Evolutionary conservation across 2,888 invertebrate species (phyloP).

Genomic region (Aphrophora alni): DNA sequence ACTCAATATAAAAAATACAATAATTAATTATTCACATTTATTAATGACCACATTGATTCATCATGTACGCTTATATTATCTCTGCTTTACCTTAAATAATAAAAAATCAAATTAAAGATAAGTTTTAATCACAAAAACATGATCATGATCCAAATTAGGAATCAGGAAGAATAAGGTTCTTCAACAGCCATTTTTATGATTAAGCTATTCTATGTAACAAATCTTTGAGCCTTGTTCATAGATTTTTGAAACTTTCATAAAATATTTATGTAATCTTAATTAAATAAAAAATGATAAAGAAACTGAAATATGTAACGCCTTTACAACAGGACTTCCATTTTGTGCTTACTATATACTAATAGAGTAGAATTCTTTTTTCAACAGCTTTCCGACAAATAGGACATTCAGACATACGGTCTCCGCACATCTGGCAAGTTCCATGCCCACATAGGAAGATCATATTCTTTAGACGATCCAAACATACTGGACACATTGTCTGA

Average conservation of each 20-base stretch:
- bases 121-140: too few relatives aligned
- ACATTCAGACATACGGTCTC: slow-evolving; percentile 96
- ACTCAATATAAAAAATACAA: too few relatives aligned
- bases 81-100: too few relatives aligned
- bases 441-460: slow-evolving; percentile 99
- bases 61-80: too few relatives aligned
- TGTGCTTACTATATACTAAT: slow-evolving; percentile 57
- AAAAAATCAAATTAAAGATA: too few relatives aligned
- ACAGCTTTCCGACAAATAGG: slow-evolving; percentile 97
- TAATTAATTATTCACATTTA: too few relatives aligned
- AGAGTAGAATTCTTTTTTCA: slow-evolving; percentile 93
- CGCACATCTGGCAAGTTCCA: slow-evolving; percentile 98
- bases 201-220: neutral
- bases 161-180: too few relatives aligned
- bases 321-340: neutral
- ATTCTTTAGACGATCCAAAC: slow-evolving; percentile 96
- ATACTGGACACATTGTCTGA: slow-evolving; percentile 98
- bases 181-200: too few relatives aligned
- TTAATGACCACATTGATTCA: too few relatives aligned
- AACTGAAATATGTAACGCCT: neutral
- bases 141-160: too few relatives aligned
- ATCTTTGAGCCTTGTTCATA: neutral
- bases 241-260: neutral
- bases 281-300: neutral
- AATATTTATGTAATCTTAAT: too few relatives aligned